Evolutionary conservation across 2,113 vertebrate species (phyloP).

Genomic region (Hepsetus odoe): DNA sequence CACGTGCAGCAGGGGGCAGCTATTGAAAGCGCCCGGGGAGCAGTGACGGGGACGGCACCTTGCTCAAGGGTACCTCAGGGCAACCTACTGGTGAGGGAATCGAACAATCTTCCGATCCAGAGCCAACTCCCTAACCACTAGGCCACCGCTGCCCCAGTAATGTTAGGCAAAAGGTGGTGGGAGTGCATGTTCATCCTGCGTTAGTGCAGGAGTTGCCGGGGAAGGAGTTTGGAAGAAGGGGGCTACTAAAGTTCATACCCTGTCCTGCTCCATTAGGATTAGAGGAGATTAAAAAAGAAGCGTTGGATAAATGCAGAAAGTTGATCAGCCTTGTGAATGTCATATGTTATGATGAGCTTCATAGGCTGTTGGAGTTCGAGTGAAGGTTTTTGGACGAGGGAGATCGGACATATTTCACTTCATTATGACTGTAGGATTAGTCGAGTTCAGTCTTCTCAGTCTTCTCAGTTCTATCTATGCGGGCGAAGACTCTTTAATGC

Average conservation of each 20-base stretch:
- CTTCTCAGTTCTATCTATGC: neutral
- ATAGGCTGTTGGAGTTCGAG: neutral
- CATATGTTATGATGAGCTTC: neutral
- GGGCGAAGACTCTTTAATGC: conserved; percentile 2
- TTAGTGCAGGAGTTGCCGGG: neutral
- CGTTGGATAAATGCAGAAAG: conserved; percentile 18
- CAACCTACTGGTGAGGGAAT: too few species aligned
- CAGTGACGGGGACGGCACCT: too few species aligned
- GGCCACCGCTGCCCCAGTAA: too few species aligned
- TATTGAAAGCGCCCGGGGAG: too few species aligned
- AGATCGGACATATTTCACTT: conserved; percentile 5
- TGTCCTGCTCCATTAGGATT: conserved; percentile 21
- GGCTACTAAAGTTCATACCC: neutral
- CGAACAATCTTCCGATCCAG: too few species aligned
- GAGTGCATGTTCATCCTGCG: conserved; percentile 22
- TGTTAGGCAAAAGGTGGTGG: conserved; percentile 1
- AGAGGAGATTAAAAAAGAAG: conserved; percentile 21
- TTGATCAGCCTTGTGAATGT: conserved; percentile 17
- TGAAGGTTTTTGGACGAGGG: conserved; percentile 1
- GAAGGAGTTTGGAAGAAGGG: neutral
- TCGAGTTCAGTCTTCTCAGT: too few species aligned
- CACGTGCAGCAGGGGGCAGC: too few species aligned
- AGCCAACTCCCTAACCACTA: too few species aligned
- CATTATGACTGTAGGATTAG: conserved; percentile 22
- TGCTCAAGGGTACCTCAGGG: too few species aligned